Conservation (phyloP, 2,113 vertebrate genomes). For the Pelodiscus sinensis region DNA sequence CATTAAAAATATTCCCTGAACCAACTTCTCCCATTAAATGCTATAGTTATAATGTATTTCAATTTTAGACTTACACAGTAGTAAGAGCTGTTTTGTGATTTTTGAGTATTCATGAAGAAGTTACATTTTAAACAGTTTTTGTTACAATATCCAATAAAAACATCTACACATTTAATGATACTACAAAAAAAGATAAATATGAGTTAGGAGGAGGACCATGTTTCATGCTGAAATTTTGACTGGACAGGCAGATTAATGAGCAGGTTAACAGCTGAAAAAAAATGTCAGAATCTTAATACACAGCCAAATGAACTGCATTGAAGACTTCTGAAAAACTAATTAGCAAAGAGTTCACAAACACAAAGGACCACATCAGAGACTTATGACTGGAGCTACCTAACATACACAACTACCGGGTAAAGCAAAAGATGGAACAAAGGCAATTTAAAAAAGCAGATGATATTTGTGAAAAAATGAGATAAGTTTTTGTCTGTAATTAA, state of each 20-base stretch:
- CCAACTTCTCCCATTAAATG: not conserved
- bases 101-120: not conserved
- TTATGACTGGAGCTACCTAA: not conserved
- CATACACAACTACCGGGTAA: not conserved
- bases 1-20: not conserved
- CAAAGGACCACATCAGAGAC: not conserved
- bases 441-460: not conserved
- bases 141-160: not conserved
- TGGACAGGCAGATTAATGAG: not conserved
- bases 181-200: not conserved
- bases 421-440: not conserved
- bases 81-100: not conserved
- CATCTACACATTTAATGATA: not conserved
- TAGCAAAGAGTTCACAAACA: not conserved
- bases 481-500: not conserved
- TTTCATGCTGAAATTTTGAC: not conserved
- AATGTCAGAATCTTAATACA: not conserved
- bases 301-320: not conserved
- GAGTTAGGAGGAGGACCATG: not conserved
- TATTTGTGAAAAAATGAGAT: not conserved
- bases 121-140: not conserved
- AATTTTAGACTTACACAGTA: not conserved
- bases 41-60: constrained; percentile 1
- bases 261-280: not conserved
- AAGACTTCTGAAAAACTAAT: not conserved